Evolutionary conservation across 1,140 invertebrate genomes (phyloP), one percentile per base, ranked within the genome.

Genomic region (Macrocentrus cingulum): DNA sequence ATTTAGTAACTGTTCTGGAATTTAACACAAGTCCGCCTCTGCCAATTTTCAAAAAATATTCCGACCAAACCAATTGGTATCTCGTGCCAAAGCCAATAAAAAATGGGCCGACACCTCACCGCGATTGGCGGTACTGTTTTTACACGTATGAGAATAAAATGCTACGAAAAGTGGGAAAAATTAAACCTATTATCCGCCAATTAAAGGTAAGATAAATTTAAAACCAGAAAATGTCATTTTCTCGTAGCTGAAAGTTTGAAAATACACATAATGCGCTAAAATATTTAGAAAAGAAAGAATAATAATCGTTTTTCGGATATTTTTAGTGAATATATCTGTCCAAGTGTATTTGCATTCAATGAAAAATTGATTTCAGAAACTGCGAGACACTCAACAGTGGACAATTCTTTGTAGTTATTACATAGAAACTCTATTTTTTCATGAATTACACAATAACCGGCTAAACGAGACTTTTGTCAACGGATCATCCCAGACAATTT

Each of bases 1-100:
- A 83, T 58, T 59, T 83, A 32, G 82, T 80, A 23, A 80, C 81
- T 0, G 76, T 75, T 7, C 70, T 83, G 32, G 65, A 68, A 57
- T 82, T 82, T 52, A 62, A 62, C n/a, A 56, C 49, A 3, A 57
- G 67, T 3, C 56, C 15, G 1, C 39, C 58, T 7, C 0, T 41
- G 6, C 36, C 13, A 15, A 20, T 23, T 23, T 23, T 46, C 22
- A 7, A 22, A 13, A 36, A 45, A 39, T 52, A 36, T 7, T 29
- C 34, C 16, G 9, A 37, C 1, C 1, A 11, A 2, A 37, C 22
- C 37, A 44, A 13, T 13, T 71, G 65, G 59, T 63, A 37, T 41
- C 63, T 42, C 9, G 60, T 74, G 5, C 60, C 71, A 4, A 62
- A 71, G 46, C 68, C 69, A 2, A 9, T 54, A 18, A 32, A 37